Evolutionary conservation across 2,888 invertebrate species (phyloP).

Genomic region (Sabatieria punctata): DNA sequence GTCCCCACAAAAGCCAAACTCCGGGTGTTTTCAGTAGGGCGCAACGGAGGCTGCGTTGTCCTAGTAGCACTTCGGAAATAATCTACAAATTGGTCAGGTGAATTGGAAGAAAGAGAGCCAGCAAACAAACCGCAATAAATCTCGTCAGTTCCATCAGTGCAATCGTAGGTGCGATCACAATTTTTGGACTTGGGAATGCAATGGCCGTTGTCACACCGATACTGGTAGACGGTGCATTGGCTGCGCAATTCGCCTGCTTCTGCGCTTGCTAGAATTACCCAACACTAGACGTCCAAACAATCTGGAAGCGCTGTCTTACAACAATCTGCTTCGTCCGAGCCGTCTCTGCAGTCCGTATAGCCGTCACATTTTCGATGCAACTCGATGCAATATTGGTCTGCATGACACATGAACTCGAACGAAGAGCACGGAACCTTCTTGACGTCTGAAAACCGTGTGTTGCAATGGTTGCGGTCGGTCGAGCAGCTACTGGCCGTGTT

Average conservation of each 20-base stretch:
- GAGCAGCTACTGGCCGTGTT: no score
- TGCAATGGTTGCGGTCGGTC: no score
- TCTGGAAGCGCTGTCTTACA: no score
- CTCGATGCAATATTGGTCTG: slow-evolving; percentile 48
- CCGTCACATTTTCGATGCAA: slow-evolving; percentile 56
- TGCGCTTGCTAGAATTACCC: not conserved
- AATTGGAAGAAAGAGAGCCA: no score
- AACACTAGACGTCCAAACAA: no score
- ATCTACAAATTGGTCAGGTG: no score
- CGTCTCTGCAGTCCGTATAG: slow-evolving; percentile 44
- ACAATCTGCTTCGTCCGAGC: slow-evolving; percentile 71
- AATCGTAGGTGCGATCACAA: slow-evolving; percentile 70
- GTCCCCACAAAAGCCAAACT: no score
- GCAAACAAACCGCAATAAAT: slow-evolving; percentile 55
- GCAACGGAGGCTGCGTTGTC: no score
- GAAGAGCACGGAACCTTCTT: no score
- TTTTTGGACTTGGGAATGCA: slow-evolving; percentile 80
- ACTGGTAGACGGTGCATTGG: slow-evolving; percentile 72
- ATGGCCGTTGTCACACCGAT: slow-evolving; percentile 63
- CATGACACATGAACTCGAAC: not conserved
- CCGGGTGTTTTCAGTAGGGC: no score
- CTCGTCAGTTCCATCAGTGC: slow-evolving; percentile 67
- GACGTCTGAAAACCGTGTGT: no score
- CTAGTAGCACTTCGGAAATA: no score
- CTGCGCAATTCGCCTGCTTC: not conserved